Conservation (phyloP, 92 coral and sea anemone genomes). For the Palythoa heliodiscus region DNA sequence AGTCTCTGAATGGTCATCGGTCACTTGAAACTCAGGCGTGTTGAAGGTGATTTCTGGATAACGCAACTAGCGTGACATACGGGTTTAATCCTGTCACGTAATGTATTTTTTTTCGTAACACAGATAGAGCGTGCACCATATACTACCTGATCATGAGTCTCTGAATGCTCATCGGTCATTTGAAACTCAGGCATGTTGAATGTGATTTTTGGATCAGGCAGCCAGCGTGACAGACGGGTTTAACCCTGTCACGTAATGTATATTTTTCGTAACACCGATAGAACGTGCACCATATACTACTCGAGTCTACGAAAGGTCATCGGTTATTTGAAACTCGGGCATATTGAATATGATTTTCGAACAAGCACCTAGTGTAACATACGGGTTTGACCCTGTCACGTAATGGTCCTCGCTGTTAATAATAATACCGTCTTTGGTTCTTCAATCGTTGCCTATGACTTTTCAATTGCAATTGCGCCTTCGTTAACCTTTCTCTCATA, state of each 20-base stretch:
- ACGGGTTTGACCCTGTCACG: background rate
- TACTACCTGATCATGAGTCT: no score
- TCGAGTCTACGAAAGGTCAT: no score
- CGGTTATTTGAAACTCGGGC: no score
- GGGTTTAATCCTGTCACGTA: background rate
- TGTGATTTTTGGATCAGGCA: background rate
- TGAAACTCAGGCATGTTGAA: no score
- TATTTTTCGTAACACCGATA: no score
- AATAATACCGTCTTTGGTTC: constrained; percentile 23
- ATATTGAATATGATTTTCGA: background rate
- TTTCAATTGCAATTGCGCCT: constrained; percentile 53
- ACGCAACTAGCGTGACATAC: background rate
- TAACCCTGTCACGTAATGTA: background rate
- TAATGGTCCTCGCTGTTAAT: background rate
- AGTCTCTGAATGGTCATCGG: no score
- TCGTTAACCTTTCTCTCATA: constrained; percentile 49
- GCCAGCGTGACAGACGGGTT: background rate
- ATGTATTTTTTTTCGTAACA: no score
- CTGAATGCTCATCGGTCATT: no score
- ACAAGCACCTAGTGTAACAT: background rate
- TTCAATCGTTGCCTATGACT: constrained; percentile 57
- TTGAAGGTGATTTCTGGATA: background rate
- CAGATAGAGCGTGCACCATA: no score
- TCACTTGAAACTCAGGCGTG: no score
- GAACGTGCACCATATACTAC: no score